A percentile compares a stretch with the other conserved stretches of the same genome.
Conservation (phyloP, 2,888 invertebrate genomes). For the Dicycla oo region DNA sequence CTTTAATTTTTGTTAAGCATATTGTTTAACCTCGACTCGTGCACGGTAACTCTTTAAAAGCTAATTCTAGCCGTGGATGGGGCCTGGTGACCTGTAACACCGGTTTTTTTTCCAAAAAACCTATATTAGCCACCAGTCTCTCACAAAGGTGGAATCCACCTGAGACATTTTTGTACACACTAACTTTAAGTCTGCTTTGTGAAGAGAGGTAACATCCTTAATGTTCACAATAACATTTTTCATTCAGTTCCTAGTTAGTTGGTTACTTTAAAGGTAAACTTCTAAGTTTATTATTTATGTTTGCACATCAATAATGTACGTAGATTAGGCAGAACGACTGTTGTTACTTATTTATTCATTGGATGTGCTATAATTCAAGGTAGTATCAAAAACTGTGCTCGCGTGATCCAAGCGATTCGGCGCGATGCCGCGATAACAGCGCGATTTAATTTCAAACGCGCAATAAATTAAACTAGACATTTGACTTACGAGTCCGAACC, state of each 20-base stretch:
- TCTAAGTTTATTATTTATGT: constrained; percentile 42
- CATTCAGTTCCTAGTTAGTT: constrained; percentile 2
- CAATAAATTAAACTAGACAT: constrained; percentile 69
- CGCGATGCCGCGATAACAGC: constrained; percentile 66
- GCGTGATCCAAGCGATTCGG: constrained; percentile 71
- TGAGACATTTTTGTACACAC: too few relatives aligned
- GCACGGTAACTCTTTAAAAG: too few relatives aligned
- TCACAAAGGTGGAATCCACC: too few relatives aligned
- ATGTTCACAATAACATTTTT: constrained; percentile 8
- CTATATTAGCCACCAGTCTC: too few relatives aligned
- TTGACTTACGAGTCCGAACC: constrained; percentile 60
- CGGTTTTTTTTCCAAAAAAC: too few relatives aligned
- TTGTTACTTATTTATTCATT: constrained; percentile 64
- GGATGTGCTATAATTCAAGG: constrained; percentile 66
- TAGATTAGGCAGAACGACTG: constrained; percentile 31
- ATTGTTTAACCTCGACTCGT: too few relatives aligned
- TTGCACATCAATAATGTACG: constrained; percentile 49
- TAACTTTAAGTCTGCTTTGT: too few relatives aligned
- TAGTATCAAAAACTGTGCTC: constrained; percentile 66
- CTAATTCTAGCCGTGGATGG: too few relatives aligned
- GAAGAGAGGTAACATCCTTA: too few relatives aligned
- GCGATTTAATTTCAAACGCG: constrained; percentile 69
- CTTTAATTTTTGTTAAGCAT: too few relatives aligned
- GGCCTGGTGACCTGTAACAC: too few relatives aligned
- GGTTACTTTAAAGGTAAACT: background rate